These are phyloP conservation scores for Capitella teleta DNA, from an alignment of 1,140 invertebrate genomes.

Conservation along the genomic window DNA sequence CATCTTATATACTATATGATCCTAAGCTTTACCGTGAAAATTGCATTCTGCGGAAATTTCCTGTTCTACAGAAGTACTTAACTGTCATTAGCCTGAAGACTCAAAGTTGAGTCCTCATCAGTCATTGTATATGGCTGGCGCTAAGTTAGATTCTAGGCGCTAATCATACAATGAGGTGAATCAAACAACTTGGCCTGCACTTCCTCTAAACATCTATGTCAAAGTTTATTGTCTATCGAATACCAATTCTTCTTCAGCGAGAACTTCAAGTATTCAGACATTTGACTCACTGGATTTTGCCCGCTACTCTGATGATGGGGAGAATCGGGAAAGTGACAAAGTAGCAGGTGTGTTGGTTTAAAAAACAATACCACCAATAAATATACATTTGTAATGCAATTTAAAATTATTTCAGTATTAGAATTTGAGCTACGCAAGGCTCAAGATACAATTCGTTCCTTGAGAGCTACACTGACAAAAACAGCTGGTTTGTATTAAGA, in stretches of 20 bases:
- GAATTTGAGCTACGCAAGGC: constrained; percentile 84
- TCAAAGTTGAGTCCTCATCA: no score
- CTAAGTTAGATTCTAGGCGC: no score
- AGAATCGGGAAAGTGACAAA: constrained; percentile 59
- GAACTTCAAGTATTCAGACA: constrained; percentile 76
- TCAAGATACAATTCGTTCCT: constrained; percentile 68
- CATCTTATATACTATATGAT: no score
- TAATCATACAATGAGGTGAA: no score
- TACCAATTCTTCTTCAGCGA: constrained; percentile 46
- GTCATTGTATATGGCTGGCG: no score
- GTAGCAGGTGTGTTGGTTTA: constrained; percentile 49
- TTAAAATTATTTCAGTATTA: constrained; percentile 47
- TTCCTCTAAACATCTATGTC: no score
- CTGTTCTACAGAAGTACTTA: no score
- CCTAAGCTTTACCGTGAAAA: no score
- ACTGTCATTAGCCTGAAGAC: no score
- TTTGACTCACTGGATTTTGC: constrained; percentile 79
- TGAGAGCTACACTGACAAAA: constrained; percentile 66
- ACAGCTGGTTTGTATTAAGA: constrained; percentile 29
- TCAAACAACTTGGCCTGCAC: no score
- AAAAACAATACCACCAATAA: neutral
- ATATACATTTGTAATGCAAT: neutral
- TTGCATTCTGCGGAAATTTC: no score
- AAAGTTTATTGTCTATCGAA: neutral
- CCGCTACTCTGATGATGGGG: constrained; percentile 76